Evolutionary conservation across 37 sponge, comb jelly and placozoan genomes (phyloP), one percentile per base, ranked within the genome.

Genomic region (Cladorhizidae sp.): DNA sequence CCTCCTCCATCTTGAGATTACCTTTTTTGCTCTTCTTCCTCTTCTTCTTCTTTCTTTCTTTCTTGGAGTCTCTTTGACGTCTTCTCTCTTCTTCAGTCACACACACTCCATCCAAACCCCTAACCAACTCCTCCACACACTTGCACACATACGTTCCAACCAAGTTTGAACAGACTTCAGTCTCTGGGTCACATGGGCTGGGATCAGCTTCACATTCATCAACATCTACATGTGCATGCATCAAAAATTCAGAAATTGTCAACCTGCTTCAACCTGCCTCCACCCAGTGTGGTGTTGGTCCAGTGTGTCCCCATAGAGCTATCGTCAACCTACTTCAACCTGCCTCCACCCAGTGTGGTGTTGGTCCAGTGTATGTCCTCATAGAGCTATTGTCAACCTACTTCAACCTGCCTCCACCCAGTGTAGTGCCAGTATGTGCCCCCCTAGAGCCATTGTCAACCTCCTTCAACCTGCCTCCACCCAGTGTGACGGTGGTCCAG

Each of bases 81-180:
- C 63, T 35, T 23, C 32, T 42, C 31, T 70, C 72, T 23, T 63
- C 70, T 45, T 77, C 74, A 11, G 68, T 39, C 28, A 68, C 80
- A 85, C 96, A 96, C 39, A 79, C 78, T 12, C 91, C 91, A 0
- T 84, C 83, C n/a, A 41, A 42, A 3, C 45, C 32, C 58, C 76
- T 75, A 7, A 75, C 70, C 51, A 87, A 79, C 6, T 84, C 97
- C 8, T 64, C 58, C 70, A 63, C 81, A 74, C 97, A 96, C 69
- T 85, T 65, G 72, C 97, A 96, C 25, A 56, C 67, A 78, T 80
- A 87, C 2, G 83, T 74, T 0, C 97, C 97, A 17, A 42, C 51
- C n/a, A 76, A 51, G 42, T 94, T 94, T 0, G 31, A 26, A 54
- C 94, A 94, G 17, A 67, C 61, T 51, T 94, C 92, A 17, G 80